Evolutionary conservation across 2,113 vertebrate species (phyloP), one percentile per base, ranked within the genome.

Genomic region (Istiophorus platypterus): DNA sequence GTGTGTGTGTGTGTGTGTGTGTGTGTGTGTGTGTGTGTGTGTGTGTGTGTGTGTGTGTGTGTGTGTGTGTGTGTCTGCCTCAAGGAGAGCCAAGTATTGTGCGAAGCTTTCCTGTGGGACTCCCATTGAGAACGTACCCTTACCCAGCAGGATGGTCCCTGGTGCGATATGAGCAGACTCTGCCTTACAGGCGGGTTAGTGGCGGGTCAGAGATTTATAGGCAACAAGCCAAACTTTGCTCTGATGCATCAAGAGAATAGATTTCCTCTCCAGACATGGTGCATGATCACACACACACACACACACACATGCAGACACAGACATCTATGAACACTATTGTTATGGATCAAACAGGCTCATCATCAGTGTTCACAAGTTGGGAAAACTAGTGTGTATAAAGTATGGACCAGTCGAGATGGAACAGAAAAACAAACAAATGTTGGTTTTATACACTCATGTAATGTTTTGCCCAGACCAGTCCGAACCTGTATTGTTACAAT

Each of bases 1-100:
- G 65, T 76, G 75, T 84, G 78, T 76, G 77, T 88, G 66, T 57
- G 73, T n/a, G 24, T 54, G 41, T 22, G 31, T 73, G 79, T 27
- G 49, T 76, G 79, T 82, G 65, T 76, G 75, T 84, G 78, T 76
- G 77, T 88, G 66, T 57, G 73, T 76, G n/a, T n/a, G n/a, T n/a
- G n/a, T n/a, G 70, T 75, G 74, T 75, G 71, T 63, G 15, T 54
- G 31, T 41, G 69, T 42, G 24, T 54, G 41, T 22, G 31, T 73
- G 79, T 27, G 49, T 76, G 79, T 82, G 65, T 76, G 75, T 84
- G 78, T 76, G 77, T 88, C 69, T 57, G 73, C 89, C 76, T 89
- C 72, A 78, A 93, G 89, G 78, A 85, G 82, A 90, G 77, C 82
- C 70, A 58, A 89, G 91, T 90, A 92, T 93, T 94, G 92, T 93